Conservation (phyloP, 2,797 vertebrate species). For the Molossus molossus region DNA sequence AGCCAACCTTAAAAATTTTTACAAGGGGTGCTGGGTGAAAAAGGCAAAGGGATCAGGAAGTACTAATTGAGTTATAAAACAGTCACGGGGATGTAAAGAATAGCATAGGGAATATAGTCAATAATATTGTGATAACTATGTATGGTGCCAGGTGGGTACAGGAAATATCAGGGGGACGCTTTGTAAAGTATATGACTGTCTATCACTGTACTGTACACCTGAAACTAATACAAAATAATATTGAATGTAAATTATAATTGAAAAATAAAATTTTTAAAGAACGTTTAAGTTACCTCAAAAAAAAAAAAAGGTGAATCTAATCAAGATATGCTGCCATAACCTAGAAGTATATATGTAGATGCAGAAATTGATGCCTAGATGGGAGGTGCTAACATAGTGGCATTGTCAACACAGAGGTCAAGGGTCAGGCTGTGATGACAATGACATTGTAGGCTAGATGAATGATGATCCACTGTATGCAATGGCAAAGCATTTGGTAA, state of each 20-base stretch:
- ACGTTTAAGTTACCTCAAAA: neutral
- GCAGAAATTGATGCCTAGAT: slow-evolving; percentile 29
- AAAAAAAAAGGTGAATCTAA: neutral
- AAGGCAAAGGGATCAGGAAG: neutral
- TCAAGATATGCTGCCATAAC: neutral
- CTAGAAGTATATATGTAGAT: neutral
- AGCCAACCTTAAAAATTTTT: neutral
- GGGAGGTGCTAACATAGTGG: neutral
- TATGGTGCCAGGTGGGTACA: neutral
- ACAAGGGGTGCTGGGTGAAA: neutral
- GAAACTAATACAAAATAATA: neutral
- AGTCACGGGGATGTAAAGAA: neutral
- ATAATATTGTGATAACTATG: neutral
- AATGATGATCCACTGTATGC: neutral
- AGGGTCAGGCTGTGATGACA: neutral
- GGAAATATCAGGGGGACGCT: neutral
- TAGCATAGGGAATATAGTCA: neutral
- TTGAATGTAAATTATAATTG: neutral
- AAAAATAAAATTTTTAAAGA: neutral
- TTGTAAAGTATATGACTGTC: neutral
- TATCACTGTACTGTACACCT: neutral
- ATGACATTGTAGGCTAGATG: neutral
- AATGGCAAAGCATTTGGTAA: neutral
- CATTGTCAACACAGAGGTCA: neutral
- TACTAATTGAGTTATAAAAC: neutral